Conservation (phyloP, 2,888 invertebrate genomes). For the Chelonus formosanus region DNA sequence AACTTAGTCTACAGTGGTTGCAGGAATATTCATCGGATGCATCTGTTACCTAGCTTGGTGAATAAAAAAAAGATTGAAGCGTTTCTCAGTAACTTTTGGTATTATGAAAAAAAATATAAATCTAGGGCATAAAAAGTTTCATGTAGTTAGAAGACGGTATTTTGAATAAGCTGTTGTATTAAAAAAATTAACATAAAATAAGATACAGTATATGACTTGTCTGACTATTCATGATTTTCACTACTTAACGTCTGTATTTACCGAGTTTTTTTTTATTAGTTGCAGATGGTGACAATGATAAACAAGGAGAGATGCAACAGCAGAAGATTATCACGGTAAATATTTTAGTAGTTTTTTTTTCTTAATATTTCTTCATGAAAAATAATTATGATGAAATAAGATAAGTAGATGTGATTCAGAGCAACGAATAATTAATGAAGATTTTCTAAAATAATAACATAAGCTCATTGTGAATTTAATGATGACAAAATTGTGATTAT, state of each 20-base stretch:
- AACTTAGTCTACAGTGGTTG: slow-evolving; percentile 22
- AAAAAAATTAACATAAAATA: slow-evolving; percentile 20
- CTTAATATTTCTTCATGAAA: no score
- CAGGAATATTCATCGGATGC: slow-evolving; percentile 38
- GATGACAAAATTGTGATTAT: no score
- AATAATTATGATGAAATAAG: no score
- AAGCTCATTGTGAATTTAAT: no score
- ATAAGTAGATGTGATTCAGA: no score
- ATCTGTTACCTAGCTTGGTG: slow-evolving; percentile 33
- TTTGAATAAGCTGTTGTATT: slow-evolving; percentile 2
- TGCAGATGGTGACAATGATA: slow-evolving; percentile 15
- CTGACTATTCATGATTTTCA: background rate
- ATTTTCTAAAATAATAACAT: no score
- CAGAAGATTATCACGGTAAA: slow-evolving; percentile 20
- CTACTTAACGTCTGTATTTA: background rate
- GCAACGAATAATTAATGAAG: no score
- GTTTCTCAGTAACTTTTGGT: slow-evolving; percentile 22
- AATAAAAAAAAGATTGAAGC: slow-evolving; percentile 11
- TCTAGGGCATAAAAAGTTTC: slow-evolving; percentile 11
- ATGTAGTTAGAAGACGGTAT: slow-evolving; percentile 16
- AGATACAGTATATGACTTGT: background rate
- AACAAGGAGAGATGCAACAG: slow-evolving; percentile 1
- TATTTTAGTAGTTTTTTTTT: background rate
- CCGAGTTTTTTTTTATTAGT: slow-evolving; percentile 16
- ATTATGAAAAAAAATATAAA: slow-evolving; percentile 24